These are phyloP conservation scores for Lepidurus arcticus DNA, from an alignment of 1,140 invertebrate genomes.

Conservation along the genomic window DNA sequence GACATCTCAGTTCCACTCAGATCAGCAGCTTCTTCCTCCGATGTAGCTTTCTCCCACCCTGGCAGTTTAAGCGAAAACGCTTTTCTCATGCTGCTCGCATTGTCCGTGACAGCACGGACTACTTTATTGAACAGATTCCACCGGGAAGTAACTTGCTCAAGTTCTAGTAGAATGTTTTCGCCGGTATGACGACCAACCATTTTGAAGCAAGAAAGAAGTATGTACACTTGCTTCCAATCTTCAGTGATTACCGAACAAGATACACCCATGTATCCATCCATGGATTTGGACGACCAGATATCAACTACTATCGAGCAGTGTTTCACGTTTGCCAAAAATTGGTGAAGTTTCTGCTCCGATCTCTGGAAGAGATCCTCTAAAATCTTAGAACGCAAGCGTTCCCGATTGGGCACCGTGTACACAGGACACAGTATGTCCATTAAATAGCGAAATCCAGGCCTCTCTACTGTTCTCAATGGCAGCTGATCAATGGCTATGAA, in stretches of 20 bases:
- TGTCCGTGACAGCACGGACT: constrained; percentile 28
- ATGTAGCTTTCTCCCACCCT: constrained; percentile 11
- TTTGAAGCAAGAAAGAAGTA: not conserved
- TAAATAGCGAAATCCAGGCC: constrained; percentile 1
- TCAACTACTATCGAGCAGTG: constrained; percentile 20
- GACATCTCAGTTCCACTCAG: not conserved
- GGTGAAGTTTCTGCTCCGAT: not conserved
- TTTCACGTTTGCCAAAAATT: constrained; percentile 12
- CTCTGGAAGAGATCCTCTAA: not conserved
- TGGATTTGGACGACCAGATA: constrained; percentile 24
- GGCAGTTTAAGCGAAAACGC: constrained; percentile 26
- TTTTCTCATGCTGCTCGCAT: constrained; percentile 24
- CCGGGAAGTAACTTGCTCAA: not conserved
- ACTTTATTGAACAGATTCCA: constrained; percentile 1
- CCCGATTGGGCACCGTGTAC: constrained; percentile 22
- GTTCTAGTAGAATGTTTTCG: not conserved
- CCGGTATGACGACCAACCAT: not conserved
- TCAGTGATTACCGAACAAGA: constrained; percentile 25
- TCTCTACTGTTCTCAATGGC: not conserved
- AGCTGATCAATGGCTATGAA: not conserved
- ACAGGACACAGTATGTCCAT: not conserved
- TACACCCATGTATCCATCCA: constrained; percentile 22
- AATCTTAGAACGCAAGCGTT: constrained; percentile 16
- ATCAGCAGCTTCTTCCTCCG: constrained; percentile 4
- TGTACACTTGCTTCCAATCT: not conserved